Conservation (phyloP, 1,140 invertebrate species). For the Drosophila baimaii region DNA sequence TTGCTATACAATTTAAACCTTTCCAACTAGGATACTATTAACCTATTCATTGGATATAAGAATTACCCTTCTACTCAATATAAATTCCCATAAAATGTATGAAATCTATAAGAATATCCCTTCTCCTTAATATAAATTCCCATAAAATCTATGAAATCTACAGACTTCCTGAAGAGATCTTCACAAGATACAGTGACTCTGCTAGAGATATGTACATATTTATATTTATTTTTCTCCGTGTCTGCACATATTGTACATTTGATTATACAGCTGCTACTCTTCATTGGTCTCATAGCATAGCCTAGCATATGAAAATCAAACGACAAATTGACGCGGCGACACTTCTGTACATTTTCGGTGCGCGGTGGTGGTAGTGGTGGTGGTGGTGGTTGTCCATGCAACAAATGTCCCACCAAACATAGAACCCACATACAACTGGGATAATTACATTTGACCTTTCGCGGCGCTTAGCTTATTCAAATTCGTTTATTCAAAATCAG, state of each 20-base stretch:
- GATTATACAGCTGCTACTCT: slow-evolving; percentile 46
- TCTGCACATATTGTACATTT: slow-evolving; percentile 10
- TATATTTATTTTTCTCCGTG: slow-evolving; percentile 24
- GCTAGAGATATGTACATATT: no score
- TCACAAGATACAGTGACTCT: not conserved
- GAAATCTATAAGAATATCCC: not conserved
- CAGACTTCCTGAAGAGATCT: not conserved
- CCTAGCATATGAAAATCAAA: slow-evolving; percentile 54
- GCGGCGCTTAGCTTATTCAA: slow-evolving; percentile 13
- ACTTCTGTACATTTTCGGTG: slow-evolving; percentile 25
- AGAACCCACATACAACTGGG: slow-evolving; percentile 3
- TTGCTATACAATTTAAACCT: not conserved
- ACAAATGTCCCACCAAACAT: slow-evolving; percentile 35
- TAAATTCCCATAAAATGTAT: not conserved
- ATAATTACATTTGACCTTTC: slow-evolving; percentile 59
- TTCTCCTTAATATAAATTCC: not conserved
- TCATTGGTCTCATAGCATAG: slow-evolving; percentile 40
- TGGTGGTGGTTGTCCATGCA: slow-evolving; percentile 17
- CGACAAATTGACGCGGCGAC: slow-evolving; percentile 40
- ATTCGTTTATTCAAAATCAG: slow-evolving; percentile 13
- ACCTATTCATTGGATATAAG: not conserved
- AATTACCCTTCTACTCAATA: not conserved
- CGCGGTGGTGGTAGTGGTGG: no score
- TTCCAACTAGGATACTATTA: not conserved
- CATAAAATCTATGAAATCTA: not conserved